These are phyloP conservation scores for Pristis pectinata DNA, from an alignment of 2,797 vertebrate species.

Conservation along the genomic window DNA sequence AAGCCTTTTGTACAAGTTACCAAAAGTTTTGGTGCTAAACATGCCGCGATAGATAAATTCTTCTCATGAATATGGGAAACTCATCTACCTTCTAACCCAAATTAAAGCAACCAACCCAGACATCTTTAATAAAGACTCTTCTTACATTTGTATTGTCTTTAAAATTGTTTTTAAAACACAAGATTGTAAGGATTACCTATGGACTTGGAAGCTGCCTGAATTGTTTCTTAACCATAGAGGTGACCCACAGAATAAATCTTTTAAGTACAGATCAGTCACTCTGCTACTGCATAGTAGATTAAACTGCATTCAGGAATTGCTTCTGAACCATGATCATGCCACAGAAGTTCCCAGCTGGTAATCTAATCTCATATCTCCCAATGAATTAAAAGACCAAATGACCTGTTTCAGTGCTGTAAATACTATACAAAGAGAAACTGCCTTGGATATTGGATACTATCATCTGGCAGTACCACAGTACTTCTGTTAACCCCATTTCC, in stretches of 20 bases:
- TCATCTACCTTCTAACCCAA: background rate
- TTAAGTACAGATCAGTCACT: slow-evolving; percentile 26
- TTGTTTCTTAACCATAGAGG: background rate
- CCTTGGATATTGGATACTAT: background rate
- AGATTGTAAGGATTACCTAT: background rate
- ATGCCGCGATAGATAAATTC: background rate
- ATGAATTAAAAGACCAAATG: background rate
- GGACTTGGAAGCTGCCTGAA: background rate
- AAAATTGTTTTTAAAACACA: slow-evolving; percentile 8
- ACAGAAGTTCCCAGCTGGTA: no score
- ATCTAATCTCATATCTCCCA: background rate
- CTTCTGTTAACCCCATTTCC: background rate
- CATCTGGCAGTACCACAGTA: no score
- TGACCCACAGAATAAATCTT: slow-evolving; percentile 32
- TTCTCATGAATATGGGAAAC: background rate
- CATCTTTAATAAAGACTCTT: background rate
- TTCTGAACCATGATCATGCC: background rate
- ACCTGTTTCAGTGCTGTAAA: background rate
- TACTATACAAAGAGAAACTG: background rate
- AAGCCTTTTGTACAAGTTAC: background rate
- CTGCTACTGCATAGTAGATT: background rate
- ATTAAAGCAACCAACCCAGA: background rate
- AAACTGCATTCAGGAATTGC: background rate
- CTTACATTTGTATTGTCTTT: background rate
- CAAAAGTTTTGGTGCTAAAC: background rate